These are phyloP conservation scores for Miichthys miiuy DNA, from an alignment of 2,797 vertebrate species.

Conservation along the genomic window DNA sequence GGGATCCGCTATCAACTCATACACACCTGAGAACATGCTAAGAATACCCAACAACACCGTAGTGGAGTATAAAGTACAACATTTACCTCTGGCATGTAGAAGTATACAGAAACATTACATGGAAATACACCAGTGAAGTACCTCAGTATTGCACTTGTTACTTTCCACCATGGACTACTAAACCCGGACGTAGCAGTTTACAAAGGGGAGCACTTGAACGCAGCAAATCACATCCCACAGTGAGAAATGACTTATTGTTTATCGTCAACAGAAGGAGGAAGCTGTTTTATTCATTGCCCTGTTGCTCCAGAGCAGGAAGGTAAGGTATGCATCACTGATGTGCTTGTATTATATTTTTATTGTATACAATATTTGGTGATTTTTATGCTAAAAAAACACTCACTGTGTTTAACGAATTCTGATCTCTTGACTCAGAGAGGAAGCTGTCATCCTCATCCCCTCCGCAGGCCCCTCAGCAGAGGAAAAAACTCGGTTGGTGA, in stretches of 20 bases:
- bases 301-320: too few species aligned
- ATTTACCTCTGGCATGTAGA: too few species aligned
- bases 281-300: neutral
- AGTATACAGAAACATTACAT: too few species aligned
- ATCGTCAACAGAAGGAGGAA: neutral
- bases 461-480: constrained; percentile 7
- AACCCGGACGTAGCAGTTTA: neutral
- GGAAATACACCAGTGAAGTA: too few species aligned
- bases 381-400: neutral
- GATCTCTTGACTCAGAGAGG: neutral
- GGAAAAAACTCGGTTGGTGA: constrained; percentile 21
- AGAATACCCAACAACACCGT: too few species aligned
- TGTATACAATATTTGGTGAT: neutral
- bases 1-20: too few species aligned
- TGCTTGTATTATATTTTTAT: too few species aligned
- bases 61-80: too few species aligned
- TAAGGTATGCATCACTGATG: neutral
- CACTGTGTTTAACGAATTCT: neutral
- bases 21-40: too few species aligned
- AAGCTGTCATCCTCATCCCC: constrained; percentile 4
- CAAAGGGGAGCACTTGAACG: neutral
- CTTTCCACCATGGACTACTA: neutral
- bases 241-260: neutral
- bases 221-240: neutral
- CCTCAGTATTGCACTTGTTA: too few species aligned